Evolutionary conservation across 2,888 invertebrate genomes (phyloP).

Genomic region (Cheilosia pagana): DNA sequence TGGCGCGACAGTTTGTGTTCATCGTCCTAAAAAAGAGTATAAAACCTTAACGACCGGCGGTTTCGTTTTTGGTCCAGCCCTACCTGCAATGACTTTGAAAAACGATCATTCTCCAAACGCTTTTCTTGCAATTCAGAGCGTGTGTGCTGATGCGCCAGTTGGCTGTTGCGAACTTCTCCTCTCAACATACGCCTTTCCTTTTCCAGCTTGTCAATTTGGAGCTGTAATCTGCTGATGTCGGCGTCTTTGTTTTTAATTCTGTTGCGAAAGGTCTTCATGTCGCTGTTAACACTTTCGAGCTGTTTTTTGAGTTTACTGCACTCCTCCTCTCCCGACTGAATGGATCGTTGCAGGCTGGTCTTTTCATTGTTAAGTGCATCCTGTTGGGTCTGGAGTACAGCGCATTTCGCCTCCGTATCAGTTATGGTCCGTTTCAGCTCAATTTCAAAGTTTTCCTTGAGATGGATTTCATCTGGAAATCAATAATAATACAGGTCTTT

Average conservation of each 20-base stretch:
- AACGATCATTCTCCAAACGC: constrained; percentile 83
- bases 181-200: constrained; percentile 89
- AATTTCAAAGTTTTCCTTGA: constrained; percentile 81
- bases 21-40: constrained; percentile 84
- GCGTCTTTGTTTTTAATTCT: constrained; percentile 90
- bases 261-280: constrained; percentile 85
- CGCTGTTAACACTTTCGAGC: constrained; percentile 85
- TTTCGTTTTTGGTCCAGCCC: neutral
- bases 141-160: constrained; percentile 82
- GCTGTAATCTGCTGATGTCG: constrained; percentile 89
- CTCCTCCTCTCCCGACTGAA: constrained; percentile 88
- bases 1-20: constrained; percentile 88
- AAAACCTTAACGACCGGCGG: neutral
- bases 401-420: constrained; percentile 80
- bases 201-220: constrained; percentile 87
- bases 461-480: constrained; percentile 80
- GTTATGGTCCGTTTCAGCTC: constrained; percentile 81
- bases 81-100: constrained; percentile 88
- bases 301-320: constrained; percentile 89
- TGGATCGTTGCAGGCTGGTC: constrained; percentile 89
- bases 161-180: constrained; percentile 83
- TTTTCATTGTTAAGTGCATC: constrained; percentile 91
- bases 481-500: neutral
- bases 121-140: constrained; percentile 82
- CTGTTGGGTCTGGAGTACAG: constrained; percentile 86